A percentile compares a stretch with the other conserved stretches of the same genome.
These are phyloP conservation scores for Xenopus borealis DNA, from an alignment of 2,113 vertebrate species.

Conservation along the genomic window DNA sequence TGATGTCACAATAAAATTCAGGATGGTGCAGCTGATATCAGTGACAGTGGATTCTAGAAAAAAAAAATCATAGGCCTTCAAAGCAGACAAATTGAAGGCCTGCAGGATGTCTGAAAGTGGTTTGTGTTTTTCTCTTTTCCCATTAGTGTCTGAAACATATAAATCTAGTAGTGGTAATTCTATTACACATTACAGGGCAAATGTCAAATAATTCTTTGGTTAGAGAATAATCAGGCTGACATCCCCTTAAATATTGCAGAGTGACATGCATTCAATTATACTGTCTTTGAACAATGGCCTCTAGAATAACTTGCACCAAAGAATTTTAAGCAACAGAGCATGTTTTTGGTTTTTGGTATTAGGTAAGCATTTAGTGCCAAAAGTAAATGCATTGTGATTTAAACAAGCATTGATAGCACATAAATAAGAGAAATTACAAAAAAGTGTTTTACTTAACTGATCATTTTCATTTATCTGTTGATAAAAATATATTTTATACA, in stretches of 20 bases:
- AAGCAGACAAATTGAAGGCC: conserved; percentile 66
- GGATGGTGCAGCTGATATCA: conserved; percentile 60
- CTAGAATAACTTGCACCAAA: background rate
- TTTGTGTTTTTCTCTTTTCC: conserved; percentile 57
- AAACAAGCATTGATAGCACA: no score
- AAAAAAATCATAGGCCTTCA: conserved; percentile 68
- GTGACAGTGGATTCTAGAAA: conserved; percentile 68
- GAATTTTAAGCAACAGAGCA: no score
- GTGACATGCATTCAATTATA: conserved; percentile 27
- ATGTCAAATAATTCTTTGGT: conserved; percentile 49
- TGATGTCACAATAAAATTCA: conserved; percentile 59
- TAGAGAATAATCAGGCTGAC: conserved; percentile 31
- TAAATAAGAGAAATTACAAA: no score
- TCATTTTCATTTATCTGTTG: no score
- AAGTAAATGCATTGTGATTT: no score
- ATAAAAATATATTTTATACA: no score
- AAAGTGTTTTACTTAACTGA: no score
- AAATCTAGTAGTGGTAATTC: conserved; percentile 64
- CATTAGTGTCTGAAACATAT: conserved; percentile 61
- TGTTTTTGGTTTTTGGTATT: no score
- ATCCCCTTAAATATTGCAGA: conserved; percentile 31
- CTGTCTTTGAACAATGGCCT: conserved; percentile 28
- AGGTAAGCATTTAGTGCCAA: no score
- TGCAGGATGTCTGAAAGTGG: conserved; percentile 58
- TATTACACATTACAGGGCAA: conserved; percentile 53